Percentiles rank a stretch among this genome's conserved stretches.
Evolutionary conservation across 2,888 invertebrate genomes (phyloP).

Genomic region (Epistrophella euchroma): DNA sequence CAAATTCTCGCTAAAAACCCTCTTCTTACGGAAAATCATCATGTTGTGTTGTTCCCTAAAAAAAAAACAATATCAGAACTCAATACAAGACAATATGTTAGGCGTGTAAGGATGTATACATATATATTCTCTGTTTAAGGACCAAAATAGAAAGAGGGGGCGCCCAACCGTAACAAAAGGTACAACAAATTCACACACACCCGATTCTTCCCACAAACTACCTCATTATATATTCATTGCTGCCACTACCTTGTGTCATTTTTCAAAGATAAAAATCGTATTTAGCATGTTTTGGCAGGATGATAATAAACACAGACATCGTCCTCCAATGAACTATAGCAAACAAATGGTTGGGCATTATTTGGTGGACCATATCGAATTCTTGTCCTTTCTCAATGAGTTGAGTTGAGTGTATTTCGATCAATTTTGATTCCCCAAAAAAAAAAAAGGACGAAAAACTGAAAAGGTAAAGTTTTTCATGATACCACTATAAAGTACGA

Average conservation of each 20-base stretch:
- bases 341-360: conserved; percentile 35
- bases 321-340: conserved; percentile 24
- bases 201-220: neutral
- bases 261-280: conserved; percentile 69
- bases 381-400: conserved; percentile 25
- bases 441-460: neutral
- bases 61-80: conserved; percentile 25
- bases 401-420: conserved; percentile 48
- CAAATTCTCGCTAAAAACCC: conserved; percentile 4
- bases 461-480: conserved; percentile 22
- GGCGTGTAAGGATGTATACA: neutral
- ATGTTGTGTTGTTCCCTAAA: conserved; percentile 12
- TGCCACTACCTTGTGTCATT: conserved; percentile 42
- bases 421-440: conserved; percentile 49
- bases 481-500: neutral
- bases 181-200: neutral
- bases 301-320: conserved; percentile 62
- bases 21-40: neutral
- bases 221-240: conserved; percentile 62
- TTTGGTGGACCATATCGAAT: conserved; percentile 52
- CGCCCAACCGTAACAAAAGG: neutral
- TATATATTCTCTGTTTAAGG: neutral
- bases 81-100: conserved; percentile 8
- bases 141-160: neutral
- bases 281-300: conserved; percentile 70